phyloP scores from a whole-genome alignment of 2,113 vertebrate genomes.

The Leptosomus discolor region DNA sequence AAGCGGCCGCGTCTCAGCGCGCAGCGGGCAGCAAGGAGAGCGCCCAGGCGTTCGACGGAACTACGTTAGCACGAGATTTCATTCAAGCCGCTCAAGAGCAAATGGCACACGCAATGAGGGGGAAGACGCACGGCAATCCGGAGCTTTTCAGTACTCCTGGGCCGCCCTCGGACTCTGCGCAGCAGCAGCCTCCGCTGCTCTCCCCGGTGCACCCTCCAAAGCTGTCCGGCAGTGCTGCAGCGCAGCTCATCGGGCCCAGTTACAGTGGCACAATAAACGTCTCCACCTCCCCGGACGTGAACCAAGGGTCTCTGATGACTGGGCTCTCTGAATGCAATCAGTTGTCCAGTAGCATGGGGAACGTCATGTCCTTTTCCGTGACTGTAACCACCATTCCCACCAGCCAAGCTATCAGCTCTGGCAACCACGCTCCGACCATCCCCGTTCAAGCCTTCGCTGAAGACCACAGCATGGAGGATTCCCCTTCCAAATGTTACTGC shows the following conservation, averaged over 20 bases:
- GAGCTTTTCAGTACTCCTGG: slow-evolving; percentile 70
- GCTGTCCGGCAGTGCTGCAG: slow-evolving; percentile 68
- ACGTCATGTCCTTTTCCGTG: slow-evolving; percentile 97
- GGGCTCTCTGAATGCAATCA: slow-evolving; percentile 67
- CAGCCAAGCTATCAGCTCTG: slow-evolving; percentile 69
- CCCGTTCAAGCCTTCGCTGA: slow-evolving; percentile 86
- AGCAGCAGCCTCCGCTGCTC: slow-evolving; percentile 64
- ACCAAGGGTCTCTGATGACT: slow-evolving; percentile 55
- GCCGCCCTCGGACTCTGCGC: slow-evolving; percentile 11
- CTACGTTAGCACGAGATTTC: slow-evolving; percentile 78
- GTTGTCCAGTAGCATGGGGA: slow-evolving; percentile 73
- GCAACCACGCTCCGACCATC: slow-evolving; percentile 75
- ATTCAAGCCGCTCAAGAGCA: slow-evolving; percentile 77
- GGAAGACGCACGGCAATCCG: slow-evolving; percentile 67
- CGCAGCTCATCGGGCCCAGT: slow-evolving; percentile 70
- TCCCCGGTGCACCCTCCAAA: slow-evolving; percentile 72
- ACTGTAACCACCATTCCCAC: slow-evolving; percentile 94
- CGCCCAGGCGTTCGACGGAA: not conserved
- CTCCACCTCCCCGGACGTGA: slow-evolving; percentile 82
- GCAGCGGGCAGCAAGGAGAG: slow-evolving; percentile 53
- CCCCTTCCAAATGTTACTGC: slow-evolving; percentile 95
- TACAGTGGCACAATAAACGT: slow-evolving; percentile 91
- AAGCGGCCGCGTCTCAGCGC: slow-evolving; percentile 44
- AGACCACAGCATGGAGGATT: slow-evolving; percentile 79
- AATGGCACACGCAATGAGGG: slow-evolving; percentile 72